phyloP scores from a whole-genome alignment of 2,797 vertebrate species.

The Darevskia mixta region DNA sequence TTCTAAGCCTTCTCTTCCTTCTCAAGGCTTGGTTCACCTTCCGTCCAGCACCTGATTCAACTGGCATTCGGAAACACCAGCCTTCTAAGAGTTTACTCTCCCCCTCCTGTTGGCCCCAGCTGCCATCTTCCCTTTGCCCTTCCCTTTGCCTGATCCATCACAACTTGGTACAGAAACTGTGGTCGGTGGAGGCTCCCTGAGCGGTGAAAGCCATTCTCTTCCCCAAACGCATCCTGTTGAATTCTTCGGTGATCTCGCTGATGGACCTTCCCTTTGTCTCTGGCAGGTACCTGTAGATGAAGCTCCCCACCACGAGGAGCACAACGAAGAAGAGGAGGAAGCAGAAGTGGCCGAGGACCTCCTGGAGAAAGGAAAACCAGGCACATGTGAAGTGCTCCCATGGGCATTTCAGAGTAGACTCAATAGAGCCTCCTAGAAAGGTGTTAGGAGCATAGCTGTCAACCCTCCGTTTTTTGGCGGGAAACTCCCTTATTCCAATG shows the following conservation, averaged over 20 bases:
- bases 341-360: conserved; percentile 81
- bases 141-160: conserved; percentile 51
- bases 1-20: accelerated
- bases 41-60: background rate
- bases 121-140: background rate
- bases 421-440: background rate
- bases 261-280: conserved; percentile 75
- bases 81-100: background rate
- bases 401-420: too few species aligned
- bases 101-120: background rate
- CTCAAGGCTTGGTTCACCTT: background rate
- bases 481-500: too few species aligned
- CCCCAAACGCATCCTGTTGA: conserved; percentile 41
- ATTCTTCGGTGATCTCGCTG: conserved; percentile 70
- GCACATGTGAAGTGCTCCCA: conserved; percentile 7
- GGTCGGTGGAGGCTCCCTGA: conserved; percentile 11
- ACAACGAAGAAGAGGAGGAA: conserved; percentile 74
- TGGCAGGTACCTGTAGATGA: conserved; percentile 71
- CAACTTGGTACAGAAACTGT: conserved; percentile 65
- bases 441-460: too few species aligned
- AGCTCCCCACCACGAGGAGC: conserved; percentile 44
- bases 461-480: too few species aligned
- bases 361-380: conserved; percentile 72
- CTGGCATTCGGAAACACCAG: background rate
- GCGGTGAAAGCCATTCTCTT: background rate